Evolutionary conservation across 1,140 invertebrate genomes (phyloP).

Genomic region (Leptopilina clavipes): DNA sequence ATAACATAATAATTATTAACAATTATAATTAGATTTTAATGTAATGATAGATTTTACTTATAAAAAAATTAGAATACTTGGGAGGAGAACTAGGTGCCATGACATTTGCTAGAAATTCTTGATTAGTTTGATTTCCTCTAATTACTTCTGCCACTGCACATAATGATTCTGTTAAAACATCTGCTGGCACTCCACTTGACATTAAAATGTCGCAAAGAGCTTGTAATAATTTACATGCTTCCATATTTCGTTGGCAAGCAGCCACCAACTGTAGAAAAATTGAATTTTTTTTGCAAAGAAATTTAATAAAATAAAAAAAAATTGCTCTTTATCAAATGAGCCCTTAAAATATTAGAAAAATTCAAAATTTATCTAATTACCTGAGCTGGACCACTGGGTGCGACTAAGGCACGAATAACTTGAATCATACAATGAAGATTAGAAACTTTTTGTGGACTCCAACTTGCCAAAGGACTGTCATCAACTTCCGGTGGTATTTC

Average conservation of each 20-base stretch:
- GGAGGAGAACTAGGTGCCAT: slow-evolving; percentile 94
- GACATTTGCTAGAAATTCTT: slow-evolving; percentile 94
- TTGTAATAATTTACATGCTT: slow-evolving; percentile 86
- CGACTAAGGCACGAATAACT: slow-evolving; percentile 91
- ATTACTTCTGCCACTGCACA: slow-evolving; percentile 97
- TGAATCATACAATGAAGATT: slow-evolving; percentile 95
- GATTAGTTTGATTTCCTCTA: slow-evolving; percentile 91
- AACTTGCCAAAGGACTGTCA: slow-evolving; percentile 79
- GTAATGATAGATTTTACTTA: not conserved
- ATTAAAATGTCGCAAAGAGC: slow-evolving; percentile 93
- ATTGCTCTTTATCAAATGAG: slow-evolving; percentile 18
- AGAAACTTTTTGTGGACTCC: slow-evolving; percentile 95
- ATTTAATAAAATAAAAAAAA: slow-evolving; percentile 35
- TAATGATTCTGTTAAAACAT: slow-evolving; percentile 97
- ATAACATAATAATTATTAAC: not conserved
- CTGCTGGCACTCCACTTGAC: slow-evolving; percentile 96
- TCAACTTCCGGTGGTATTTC: slow-evolving; percentile 82
- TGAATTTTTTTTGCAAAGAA: not conserved
- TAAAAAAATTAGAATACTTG: slow-evolving; percentile 72
- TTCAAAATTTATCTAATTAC: slow-evolving; percentile 67
- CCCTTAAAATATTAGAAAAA: no score
- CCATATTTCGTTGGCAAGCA: slow-evolving; percentile 92
- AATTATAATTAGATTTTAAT: no score
- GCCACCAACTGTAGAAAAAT: slow-evolving; percentile 69
- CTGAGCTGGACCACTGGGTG: slow-evolving; percentile 89